Conservation (phyloP, 2,888 invertebrate species). For the Rotaria socialis region DNA sequence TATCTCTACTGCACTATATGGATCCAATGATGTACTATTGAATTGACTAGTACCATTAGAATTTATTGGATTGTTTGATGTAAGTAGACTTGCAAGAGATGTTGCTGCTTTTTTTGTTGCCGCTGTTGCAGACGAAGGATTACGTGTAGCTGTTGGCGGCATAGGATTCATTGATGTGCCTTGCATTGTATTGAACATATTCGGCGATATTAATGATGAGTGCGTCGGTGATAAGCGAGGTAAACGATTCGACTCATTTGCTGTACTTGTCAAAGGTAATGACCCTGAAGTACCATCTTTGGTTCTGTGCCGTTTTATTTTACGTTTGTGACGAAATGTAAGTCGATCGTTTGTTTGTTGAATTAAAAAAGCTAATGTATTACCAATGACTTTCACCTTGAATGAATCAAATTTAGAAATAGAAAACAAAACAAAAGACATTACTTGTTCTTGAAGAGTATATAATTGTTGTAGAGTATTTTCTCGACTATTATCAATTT, state of each 20-base stretch:
- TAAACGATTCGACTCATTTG: background rate
- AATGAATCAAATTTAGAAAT: too few relatives aligned
- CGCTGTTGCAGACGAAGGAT: background rate
- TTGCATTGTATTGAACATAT: background rate
- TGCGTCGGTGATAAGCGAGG: background rate
- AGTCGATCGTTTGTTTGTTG: background rate
- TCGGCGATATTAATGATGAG: background rate
- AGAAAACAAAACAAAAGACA: background rate
- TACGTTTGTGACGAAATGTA: conserved; percentile 1
- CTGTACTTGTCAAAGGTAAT: background rate
- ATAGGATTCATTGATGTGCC: background rate
- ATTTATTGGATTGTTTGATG: background rate
- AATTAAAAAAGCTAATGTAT: conserved; percentile 3
- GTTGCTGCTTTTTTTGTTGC: background rate
- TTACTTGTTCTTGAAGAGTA: conserved; percentile 30
- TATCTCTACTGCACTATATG: background rate
- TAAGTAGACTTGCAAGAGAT: conserved; percentile 4
- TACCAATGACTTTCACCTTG: conserved; percentile 13
- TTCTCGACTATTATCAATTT: background rate
- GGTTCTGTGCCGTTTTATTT: background rate
- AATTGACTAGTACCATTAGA: background rate
- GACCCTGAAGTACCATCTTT: background rate
- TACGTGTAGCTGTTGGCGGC: conserved; percentile 30
- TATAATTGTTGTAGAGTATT: background rate
- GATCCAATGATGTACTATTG: background rate